phyloP scores from a whole-genome alignment of 2,888 invertebrate genomes.

The Blastobasis adustella region DNA sequence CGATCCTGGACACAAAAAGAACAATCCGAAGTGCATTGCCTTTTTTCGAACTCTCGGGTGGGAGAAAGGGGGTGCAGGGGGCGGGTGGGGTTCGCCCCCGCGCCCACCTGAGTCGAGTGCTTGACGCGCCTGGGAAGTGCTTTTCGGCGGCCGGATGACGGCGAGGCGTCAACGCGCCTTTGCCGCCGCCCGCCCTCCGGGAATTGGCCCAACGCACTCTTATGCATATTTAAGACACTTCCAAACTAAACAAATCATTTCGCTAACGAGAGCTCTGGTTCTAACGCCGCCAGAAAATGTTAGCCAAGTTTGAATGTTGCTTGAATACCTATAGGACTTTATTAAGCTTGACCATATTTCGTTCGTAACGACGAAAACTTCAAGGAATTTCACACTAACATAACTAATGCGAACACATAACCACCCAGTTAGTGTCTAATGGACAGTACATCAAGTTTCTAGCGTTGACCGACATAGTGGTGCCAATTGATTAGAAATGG shows the following conservation, averaged over 20 bases:
- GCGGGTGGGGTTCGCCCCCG: conserved; percentile 22
- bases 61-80: conserved; percentile 34
- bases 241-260: not conserved
- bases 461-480: too few relatives aligned
- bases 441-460: too few relatives aligned
- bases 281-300: not conserved
- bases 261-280: not conserved
- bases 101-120: conserved; percentile 36
- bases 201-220: not conserved
- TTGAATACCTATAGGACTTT: too few relatives aligned
- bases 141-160: conserved; percentile 54
- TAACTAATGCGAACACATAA: too few relatives aligned
- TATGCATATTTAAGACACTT: too few relatives aligned
- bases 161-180: conserved; percentile 43
- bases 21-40: conserved; percentile 72
- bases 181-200: not conserved
- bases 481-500: too few relatives aligned
- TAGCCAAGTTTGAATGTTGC: too few relatives aligned
- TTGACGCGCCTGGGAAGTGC: conserved; percentile 60
- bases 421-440: too few relatives aligned
- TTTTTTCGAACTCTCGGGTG: conserved; percentile 63
- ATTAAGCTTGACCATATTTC: too few relatives aligned
- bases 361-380: too few relatives aligned
- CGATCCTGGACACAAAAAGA: conserved; percentile 72
- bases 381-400: too few relatives aligned